Evolutionary conservation across 2,113 vertebrate species (phyloP).

Genomic region (Cebidichthys violaceus): DNA sequence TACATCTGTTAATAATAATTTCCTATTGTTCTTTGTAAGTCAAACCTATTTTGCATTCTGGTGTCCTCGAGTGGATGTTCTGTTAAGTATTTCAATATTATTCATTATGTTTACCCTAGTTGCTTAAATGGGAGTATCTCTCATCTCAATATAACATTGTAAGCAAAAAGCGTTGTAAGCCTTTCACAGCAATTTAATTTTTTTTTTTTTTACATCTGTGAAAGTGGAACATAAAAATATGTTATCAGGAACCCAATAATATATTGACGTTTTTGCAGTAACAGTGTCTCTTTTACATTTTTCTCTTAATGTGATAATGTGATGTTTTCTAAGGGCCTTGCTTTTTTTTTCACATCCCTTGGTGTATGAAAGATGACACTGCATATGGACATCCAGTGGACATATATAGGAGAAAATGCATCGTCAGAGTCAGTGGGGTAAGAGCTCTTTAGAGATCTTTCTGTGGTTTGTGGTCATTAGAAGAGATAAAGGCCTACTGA

Average conservation of each 20-base stretch:
- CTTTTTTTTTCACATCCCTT: neutral
- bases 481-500: constrained; percentile 30
- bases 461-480: constrained; percentile 39
- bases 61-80: constrained; percentile 1
- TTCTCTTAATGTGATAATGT: neutral
- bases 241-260: neutral
- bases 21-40: constrained; percentile 32
- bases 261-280: neutral
- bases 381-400: constrained; percentile 4
- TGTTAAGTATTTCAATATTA: constrained; percentile 22
- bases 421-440: constrained; percentile 5
- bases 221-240: neutral
- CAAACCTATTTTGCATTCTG: constrained; percentile 31
- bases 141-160: constrained; percentile 5
- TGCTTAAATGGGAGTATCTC: constrained; percentile 15
- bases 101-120: constrained; percentile 8
- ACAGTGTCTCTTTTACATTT: neutral
- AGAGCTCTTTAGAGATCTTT: constrained; percentile 6
- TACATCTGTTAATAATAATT: constrained; percentile 51
- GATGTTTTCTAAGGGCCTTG: neutral
- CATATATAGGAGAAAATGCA: constrained; percentile 14
- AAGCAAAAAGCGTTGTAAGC: constrained; percentile 10
- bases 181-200: neutral
- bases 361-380: constrained; percentile 1
- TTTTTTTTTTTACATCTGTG: constrained; percentile 4